Percentiles rank a stretch among this genome's conserved stretches.
Evolutionary conservation across 2,113 vertebrate genomes (phyloP).

Genomic region (Helogale parvula): DNA sequence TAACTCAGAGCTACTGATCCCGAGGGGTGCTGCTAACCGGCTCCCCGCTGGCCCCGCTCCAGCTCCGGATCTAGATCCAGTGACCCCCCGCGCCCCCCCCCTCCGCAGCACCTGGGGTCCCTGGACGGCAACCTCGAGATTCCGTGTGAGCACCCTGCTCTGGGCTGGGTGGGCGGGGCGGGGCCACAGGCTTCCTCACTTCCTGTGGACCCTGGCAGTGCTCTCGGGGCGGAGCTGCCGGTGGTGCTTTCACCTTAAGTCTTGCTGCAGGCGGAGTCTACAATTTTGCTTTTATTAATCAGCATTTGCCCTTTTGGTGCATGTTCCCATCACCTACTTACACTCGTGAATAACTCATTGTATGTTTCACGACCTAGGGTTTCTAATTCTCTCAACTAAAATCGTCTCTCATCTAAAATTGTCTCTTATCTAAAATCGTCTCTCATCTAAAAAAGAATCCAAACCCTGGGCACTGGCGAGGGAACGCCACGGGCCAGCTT

Average conservation of each 20-base stretch:
- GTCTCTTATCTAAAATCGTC: not conserved
- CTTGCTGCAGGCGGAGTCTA: not conserved
- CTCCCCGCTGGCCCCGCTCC: not conserved
- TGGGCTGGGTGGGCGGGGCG: too few relatives aligned
- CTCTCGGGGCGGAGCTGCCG: rapidly evolving
- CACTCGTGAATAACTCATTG: rapidly evolving
- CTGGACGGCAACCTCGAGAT: rapidly evolving
- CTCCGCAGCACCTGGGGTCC: not conserved
- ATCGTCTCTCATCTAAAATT: not conserved
- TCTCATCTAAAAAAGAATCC: not conserved
- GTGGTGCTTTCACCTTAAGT: not conserved
- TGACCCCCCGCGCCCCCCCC: too few relatives aligned
- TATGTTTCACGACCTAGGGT: rapidly evolving
- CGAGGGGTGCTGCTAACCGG: rapidly evolving
- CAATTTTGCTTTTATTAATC: not conserved
- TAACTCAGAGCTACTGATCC: not conserved
- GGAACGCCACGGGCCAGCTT: rapidly evolving
- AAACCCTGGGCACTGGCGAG: not conserved
- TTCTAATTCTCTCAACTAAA: not conserved
- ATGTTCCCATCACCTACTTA: rapidly evolving
- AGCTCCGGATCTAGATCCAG: not conserved
- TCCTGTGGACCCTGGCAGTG: not conserved
- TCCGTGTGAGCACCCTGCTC: too few relatives aligned
- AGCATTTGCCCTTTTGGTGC: not conserved
- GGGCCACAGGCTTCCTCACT: not conserved